Percentiles rank a stretch among this genome's conserved stretches.
Evolutionary conservation across 2,888 invertebrate genomes (phyloP).

Genomic region (Aromia moschata): DNA sequence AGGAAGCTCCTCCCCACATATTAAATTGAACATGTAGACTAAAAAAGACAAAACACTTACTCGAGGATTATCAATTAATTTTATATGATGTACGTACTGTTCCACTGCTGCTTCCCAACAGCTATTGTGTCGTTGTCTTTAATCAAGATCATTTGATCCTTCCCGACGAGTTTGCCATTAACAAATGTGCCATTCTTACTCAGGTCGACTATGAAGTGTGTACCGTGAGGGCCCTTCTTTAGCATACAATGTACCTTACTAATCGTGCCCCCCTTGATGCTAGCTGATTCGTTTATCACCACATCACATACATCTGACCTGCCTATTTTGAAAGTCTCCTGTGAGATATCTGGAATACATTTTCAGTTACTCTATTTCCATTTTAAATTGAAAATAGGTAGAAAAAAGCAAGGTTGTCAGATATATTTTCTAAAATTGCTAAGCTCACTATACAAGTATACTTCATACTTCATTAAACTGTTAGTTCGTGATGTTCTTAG

Average conservation of each 20-base stretch:
- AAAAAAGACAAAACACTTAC: conserved; percentile 9
- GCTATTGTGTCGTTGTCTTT: conserved; percentile 28
- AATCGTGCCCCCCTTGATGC: conserved; percentile 64
- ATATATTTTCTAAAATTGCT: too few relatives aligned
- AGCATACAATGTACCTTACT: conserved; percentile 75
- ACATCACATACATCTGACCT: conserved; percentile 39
- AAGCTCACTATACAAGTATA: too few relatives aligned
- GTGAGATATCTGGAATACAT: conserved; percentile 30
- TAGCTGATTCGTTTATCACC: conserved; percentile 55
- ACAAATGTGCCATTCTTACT: conserved; percentile 89
- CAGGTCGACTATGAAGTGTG: conserved; percentile 69
- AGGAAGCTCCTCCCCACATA: conserved; percentile 27
- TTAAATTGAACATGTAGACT: conserved; percentile 30
- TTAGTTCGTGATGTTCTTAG: too few relatives aligned
- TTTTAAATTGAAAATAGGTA: too few relatives aligned
- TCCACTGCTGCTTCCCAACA: neutral
- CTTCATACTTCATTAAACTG: too few relatives aligned
- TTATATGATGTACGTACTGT: too few relatives aligned
- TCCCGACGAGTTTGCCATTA: conserved; percentile 77
- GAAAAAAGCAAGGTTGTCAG: too few relatives aligned
- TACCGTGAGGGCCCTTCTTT: conserved; percentile 57
- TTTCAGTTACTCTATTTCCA: too few relatives aligned
- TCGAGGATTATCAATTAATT: too few relatives aligned
- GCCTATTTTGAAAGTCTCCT: conserved; percentile 36
- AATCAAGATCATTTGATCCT: conserved; percentile 64